Evolutionary conservation across 2,888 invertebrate genomes (phyloP).

Genomic region (Colletes collaris): DNA sequence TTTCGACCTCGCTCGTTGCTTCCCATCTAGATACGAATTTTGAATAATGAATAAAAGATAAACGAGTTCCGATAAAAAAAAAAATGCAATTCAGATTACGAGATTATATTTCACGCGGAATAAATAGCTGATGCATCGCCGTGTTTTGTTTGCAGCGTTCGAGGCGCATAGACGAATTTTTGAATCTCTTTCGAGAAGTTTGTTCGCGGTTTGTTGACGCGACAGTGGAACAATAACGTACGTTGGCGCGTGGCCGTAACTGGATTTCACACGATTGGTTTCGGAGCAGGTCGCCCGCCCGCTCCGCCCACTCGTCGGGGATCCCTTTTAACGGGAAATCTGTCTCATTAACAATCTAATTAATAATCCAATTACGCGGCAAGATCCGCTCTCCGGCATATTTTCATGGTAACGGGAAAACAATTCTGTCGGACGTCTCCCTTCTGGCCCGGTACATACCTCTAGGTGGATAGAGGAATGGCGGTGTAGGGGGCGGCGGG

Average conservation of each 20-base stretch:
- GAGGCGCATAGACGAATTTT: too few species aligned
- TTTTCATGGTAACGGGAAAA: constrained; percentile 80
- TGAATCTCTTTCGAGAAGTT: neutral
- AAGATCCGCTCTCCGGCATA: constrained; percentile 76
- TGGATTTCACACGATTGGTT: constrained; percentile 45
- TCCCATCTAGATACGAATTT: too few species aligned
- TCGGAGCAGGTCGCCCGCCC: neutral
- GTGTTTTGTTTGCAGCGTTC: too few species aligned
- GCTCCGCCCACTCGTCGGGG: neutral
- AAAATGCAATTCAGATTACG: too few species aligned
- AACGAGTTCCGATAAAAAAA: too few species aligned
- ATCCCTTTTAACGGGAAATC: constrained; percentile 74
- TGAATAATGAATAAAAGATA: too few species aligned
- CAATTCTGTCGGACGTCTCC: constrained; percentile 74
- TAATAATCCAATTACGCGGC: constrained; percentile 82
- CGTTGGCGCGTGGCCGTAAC: constrained; percentile 7
- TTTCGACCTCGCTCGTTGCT: too few species aligned
- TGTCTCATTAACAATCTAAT: constrained; percentile 82
- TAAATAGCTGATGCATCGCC: too few species aligned
- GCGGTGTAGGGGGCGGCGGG: constrained; percentile 41
- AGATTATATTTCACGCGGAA: too few species aligned
- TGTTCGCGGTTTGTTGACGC: neutral
- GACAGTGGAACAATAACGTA: constrained; percentile 24
- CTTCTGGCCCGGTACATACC: constrained; percentile 61
- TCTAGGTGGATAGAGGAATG: constrained; percentile 65